These are phyloP conservation scores for Ceratina australensis DNA, from an alignment of 1,140 invertebrate species.

Conservation along the genomic window DNA sequence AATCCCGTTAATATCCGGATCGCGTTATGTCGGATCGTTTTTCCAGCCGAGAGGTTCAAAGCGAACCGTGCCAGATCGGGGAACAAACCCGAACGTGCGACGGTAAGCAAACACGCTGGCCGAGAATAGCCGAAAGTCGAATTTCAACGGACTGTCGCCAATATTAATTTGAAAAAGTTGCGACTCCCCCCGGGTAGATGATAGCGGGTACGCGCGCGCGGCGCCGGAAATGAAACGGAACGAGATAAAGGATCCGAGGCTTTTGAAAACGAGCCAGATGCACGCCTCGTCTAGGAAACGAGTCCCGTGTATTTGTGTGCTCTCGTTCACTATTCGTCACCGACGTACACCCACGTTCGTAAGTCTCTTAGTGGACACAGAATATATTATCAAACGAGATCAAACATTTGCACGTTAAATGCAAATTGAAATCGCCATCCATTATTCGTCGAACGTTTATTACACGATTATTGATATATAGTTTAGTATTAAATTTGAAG, in stretches of 20 bases:
- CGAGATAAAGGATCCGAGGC: slow-evolving; percentile 34
- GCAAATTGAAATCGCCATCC: too few relatives aligned
- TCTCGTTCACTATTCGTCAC: background rate
- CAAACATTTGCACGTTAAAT: too few relatives aligned
- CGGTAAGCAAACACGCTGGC: background rate
- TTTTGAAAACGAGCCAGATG: slow-evolving; percentile 40
- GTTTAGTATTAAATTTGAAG: too few relatives aligned
- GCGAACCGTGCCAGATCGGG: background rate
- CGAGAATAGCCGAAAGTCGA: slow-evolving; percentile 23
- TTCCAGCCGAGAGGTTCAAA: background rate
- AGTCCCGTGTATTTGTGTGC: background rate
- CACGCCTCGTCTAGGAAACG: slow-evolving; percentile 4
- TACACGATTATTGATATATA: too few relatives aligned
- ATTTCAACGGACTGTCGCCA: slow-evolving; percentile 26
- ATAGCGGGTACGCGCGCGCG: slow-evolving; percentile 2
- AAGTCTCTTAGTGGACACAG: too few relatives aligned
- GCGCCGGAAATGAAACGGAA: slow-evolving; percentile 44
- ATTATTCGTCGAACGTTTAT: too few relatives aligned
- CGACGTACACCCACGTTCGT: too few relatives aligned
- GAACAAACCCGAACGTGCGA: background rate
- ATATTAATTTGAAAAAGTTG: slow-evolving; percentile 42
- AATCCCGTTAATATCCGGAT: background rate
- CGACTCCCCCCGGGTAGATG: slow-evolving; percentile 11
- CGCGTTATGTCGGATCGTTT: background rate
- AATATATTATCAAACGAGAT: too few relatives aligned